These are phyloP conservation scores for Lepus americanus DNA, from an alignment of 2,113 vertebrate genomes.

Conservation along the genomic window DNA sequence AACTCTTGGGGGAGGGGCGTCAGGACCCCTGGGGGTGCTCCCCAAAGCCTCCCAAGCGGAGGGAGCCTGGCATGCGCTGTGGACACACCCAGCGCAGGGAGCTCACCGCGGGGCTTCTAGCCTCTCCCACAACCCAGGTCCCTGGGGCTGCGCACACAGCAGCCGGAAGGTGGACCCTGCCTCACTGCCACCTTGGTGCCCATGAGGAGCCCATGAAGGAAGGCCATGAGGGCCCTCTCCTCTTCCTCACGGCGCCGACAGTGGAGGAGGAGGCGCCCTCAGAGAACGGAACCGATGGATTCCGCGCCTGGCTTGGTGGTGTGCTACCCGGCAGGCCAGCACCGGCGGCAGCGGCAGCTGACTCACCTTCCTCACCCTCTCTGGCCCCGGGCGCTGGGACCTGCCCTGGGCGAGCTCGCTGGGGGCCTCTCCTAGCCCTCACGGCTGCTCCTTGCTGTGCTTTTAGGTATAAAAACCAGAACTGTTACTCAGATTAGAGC, in stretches of 20 bases:
- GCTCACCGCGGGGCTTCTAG: not conserved
- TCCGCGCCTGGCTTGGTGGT: not conserved
- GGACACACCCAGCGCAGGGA: not conserved
- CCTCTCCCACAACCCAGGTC: accelerated
- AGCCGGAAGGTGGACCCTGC: not conserved
- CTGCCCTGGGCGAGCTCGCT: accelerated
- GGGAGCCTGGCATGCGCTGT: too few relatives aligned
- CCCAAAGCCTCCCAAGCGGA: not conserved
- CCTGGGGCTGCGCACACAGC: not conserved
- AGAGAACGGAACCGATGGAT: accelerated
- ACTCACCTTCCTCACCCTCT: not conserved
- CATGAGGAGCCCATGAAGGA: too few relatives aligned
- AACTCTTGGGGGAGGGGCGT: too few relatives aligned
- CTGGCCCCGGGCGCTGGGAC: too few relatives aligned
- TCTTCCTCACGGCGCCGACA: accelerated
- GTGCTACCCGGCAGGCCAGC: not conserved
- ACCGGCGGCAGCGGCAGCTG: too few relatives aligned
- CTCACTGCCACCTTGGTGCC: not conserved
- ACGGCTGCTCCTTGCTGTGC: not conserved
- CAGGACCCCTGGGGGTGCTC: not conserved
- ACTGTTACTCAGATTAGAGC: not conserved
- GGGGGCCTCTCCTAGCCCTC: not conserved
- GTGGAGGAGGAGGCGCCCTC: not conserved
- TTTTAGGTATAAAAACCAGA: not conserved
- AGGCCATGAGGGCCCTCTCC: too few relatives aligned